Evolutionary conservation across 2,113 vertebrate species (phyloP).

Genomic region (Anser brachyrhynchus): DNA sequence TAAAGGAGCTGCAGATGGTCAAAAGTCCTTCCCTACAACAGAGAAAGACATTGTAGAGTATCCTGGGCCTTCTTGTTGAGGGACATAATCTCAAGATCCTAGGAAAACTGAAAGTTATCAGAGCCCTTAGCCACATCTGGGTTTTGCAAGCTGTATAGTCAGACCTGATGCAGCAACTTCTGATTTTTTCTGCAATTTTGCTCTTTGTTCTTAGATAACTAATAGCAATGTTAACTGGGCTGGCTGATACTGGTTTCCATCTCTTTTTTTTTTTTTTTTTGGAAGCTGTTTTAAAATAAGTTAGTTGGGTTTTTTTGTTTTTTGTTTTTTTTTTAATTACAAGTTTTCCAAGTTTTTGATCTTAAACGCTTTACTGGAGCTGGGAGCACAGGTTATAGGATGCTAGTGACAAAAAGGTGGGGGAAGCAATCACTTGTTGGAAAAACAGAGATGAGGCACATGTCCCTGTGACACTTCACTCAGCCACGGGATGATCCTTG

Average conservation of each 20-base stretch:
- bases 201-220: not conserved
- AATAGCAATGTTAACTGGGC: not conserved
- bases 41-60: fast-evolving
- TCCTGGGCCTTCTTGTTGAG: not conserved
- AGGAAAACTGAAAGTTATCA: not conserved
- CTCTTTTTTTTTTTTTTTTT: not conserved
- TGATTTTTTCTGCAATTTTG: not conserved
- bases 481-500: not conserved
- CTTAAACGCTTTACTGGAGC: not conserved
- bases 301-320: not conserved
- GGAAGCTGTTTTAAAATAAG: not conserved
- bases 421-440: not conserved
- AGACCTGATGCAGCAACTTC: not conserved
- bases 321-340: not conserved
- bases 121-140: not conserved
- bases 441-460: not conserved
- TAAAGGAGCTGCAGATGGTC: not conserved
- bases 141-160: not conserved
- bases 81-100: too few relatives aligned
- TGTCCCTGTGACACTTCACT: not conserved
- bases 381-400: not conserved
- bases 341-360: fast-evolving
- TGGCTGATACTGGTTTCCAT: not conserved
- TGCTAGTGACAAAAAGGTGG: not conserved
- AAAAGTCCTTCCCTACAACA: not conserved